Conservation (phyloP, 2,113 vertebrate species). For the Aptenodytes patagonicus region DNA sequence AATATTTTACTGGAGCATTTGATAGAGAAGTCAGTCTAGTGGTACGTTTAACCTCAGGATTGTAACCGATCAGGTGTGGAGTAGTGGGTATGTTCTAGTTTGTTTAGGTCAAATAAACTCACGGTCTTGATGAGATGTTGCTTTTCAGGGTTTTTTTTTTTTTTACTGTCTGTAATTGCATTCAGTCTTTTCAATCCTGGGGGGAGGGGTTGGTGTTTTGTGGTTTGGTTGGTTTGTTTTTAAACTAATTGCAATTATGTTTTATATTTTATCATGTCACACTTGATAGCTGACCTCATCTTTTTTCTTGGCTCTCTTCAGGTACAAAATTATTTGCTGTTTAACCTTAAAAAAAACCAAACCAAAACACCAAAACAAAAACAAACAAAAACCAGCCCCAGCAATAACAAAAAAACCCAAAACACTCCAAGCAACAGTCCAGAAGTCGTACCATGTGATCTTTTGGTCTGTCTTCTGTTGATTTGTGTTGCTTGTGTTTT, state of each 20-base stretch:
- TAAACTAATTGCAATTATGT: not conserved
- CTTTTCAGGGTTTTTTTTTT: not conserved
- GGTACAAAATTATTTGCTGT: not conserved
- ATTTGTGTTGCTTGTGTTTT: not conserved
- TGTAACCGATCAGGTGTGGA: fast-evolving
- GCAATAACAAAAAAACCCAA: not conserved
- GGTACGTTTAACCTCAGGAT: not conserved
- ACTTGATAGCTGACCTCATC: not conserved
- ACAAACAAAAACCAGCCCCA: not conserved
- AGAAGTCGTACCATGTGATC: not conserved
- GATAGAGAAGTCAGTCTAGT: not conserved
- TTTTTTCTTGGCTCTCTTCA: not conserved
- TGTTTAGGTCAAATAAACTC: not conserved
- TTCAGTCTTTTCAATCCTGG: not conserved
- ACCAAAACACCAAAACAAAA: not conserved
- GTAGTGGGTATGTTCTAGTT: not conserved
- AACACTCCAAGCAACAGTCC: not conserved
- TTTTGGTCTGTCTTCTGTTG: not conserved
- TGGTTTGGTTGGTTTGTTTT: not conserved
- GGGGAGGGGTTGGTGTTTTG: not conserved
- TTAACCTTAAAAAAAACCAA: not conserved
- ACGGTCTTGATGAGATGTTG: not conserved
- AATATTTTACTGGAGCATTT: not conserved
- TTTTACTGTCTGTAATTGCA: not conserved
- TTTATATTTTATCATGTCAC: not conserved